phyloP scores from a whole-genome alignment of 2,113 vertebrate genomes.

The Ammospiza nelsoni region DNA sequence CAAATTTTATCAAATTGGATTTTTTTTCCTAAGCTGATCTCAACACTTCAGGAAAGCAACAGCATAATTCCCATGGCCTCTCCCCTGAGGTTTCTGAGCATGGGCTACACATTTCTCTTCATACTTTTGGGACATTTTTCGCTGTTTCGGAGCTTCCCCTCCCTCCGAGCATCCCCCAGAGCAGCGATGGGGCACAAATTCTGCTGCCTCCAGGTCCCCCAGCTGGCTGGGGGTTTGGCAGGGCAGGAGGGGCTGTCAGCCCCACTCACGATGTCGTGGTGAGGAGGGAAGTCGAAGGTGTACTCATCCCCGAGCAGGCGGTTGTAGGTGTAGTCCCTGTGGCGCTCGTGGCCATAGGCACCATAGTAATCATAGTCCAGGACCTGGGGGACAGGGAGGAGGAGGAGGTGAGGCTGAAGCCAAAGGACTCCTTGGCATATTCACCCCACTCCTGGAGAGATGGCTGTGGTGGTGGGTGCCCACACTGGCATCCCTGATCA shows the following conservation, averaged over 20 bases:
- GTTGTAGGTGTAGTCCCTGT: constrained; percentile 79
- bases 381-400: constrained; percentile 73
- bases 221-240: rapidly evolving
- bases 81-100: rapidly evolving
- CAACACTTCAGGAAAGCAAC: neutral
- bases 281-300: constrained; percentile 92
- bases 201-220: neutral
- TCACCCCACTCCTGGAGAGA: neutral
- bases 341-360: constrained; percentile 74
- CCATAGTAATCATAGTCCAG: constrained; percentile 91
- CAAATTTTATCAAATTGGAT: neutral
- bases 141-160: neutral
- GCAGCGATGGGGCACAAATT: rapidly evolving
- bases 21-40: too few relatives aligned
- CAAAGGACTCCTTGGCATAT: rapidly evolving
- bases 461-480: neutral
- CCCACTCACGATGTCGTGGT: constrained; percentile 83
- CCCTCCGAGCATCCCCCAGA: neutral
- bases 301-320: constrained; percentile 85
- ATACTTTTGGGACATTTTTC: neutral
- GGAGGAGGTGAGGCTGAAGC: neutral
- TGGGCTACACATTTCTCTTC: rapidly evolving
- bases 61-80: rapidly evolving
- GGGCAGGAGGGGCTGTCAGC: neutral
- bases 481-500: rapidly evolving